Percentiles rank a stretch among this genome's conserved stretches.
Conservation (phyloP, 37 sponge, comb jelly and placozoan species). For the Amphimedon queenslandica region DNA sequence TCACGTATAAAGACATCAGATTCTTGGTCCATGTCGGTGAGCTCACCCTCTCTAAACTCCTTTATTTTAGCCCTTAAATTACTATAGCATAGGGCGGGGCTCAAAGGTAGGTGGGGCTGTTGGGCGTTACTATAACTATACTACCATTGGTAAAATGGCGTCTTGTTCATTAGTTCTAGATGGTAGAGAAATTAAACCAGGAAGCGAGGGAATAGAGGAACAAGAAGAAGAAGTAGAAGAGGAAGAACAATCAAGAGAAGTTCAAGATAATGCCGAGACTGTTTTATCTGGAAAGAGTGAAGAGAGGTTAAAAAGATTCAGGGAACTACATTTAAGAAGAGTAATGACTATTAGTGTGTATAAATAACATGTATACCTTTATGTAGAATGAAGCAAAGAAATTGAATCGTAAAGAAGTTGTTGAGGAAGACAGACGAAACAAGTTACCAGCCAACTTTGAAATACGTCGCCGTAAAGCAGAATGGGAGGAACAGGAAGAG, state of each 20-base stretch:
- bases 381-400: slow-evolving; percentile 85
- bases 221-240: background rate
- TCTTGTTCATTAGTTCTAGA: too few species aligned
- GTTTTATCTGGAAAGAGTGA: background rate
- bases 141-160: too few species aligned
- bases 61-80: too few species aligned
- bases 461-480: slow-evolving; percentile 65
- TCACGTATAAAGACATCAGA: too few species aligned
- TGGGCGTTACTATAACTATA: too few species aligned
- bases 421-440: slow-evolving; percentile 87
- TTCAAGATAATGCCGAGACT: background rate
- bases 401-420: slow-evolving; percentile 88
- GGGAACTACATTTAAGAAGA: slow-evolving; percentile 66
- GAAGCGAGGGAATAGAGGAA: background rate
- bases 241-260: background rate
- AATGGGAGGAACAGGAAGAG: slow-evolving; percentile 88
- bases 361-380: slow-evolving; percentile 9
- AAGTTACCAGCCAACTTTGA: slow-evolving; percentile 94
- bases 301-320: slow-evolving; percentile 66
- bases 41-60: too few species aligned
- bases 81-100: too few species aligned
- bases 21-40: too few species aligned
- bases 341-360: slow-evolving; percentile 11
- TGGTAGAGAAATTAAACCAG: too few species aligned
- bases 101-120: too few species aligned